Evolutionary conservation across 2,888 invertebrate genomes (phyloP).

Genomic region (Lasioglossum morio): DNA sequence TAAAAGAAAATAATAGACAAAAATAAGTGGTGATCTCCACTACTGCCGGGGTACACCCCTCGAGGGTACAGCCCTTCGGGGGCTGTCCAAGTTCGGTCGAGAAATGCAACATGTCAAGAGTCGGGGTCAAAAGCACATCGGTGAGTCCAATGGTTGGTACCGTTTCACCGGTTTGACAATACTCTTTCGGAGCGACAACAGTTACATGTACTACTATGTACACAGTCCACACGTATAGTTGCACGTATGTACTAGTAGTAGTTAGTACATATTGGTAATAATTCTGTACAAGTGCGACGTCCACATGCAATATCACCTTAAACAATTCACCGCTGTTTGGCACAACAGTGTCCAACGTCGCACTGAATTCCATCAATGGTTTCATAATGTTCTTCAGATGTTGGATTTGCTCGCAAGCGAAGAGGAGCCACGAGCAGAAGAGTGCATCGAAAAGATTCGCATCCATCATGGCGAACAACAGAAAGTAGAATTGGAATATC

Average conservation of each 20-base stretch:
- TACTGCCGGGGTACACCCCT: too few relatives aligned
- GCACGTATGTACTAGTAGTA: too few relatives aligned
- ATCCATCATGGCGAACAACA: constrained; percentile 88
- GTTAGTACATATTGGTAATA: background rate
- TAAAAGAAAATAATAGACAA: constrained; percentile 34
- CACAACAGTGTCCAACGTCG: constrained; percentile 91
- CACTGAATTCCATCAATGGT: constrained; percentile 94
- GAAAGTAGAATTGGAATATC: constrained; percentile 89
- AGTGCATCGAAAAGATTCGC: constrained; percentile 89
- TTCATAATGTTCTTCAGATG: constrained; percentile 95
- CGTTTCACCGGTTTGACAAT: too few relatives aligned
- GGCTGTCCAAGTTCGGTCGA: too few relatives aligned
- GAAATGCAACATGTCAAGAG: too few relatives aligned
- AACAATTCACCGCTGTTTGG: constrained; percentile 85
- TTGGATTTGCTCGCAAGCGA: constrained; percentile 94
- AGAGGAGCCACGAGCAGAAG: constrained; percentile 94
- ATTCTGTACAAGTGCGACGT: background rate
- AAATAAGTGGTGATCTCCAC: too few relatives aligned
- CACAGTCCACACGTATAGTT: too few relatives aligned
- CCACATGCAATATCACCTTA: constrained; percentile 72
- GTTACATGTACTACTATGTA: too few relatives aligned
- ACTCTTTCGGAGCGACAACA: too few relatives aligned
- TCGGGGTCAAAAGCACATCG: too few relatives aligned
- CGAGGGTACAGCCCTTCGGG: too few relatives aligned
- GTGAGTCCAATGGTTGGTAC: too few relatives aligned